Evolutionary conservation across 2,888 invertebrate species (phyloP).

Genomic region (Netelia inedita): DNA sequence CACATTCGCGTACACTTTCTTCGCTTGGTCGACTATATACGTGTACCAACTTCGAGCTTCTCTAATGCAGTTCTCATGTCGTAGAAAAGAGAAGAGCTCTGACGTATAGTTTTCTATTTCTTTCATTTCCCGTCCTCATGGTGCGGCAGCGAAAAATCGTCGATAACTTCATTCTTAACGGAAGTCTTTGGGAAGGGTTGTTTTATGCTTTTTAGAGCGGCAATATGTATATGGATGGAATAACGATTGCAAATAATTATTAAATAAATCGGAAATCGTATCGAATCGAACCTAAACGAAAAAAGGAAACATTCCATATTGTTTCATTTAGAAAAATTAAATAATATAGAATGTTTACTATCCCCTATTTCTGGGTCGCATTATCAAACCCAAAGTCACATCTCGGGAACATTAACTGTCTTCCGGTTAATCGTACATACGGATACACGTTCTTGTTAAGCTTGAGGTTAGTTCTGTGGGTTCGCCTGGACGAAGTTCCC

Average conservation of each 20-base stretch:
- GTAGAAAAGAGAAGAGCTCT: conserved; percentile 60
- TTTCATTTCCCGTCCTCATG: not conserved
- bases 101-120: conserved; percentile 54
- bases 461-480: conserved; percentile 2
- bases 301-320: no score
- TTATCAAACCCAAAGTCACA: not conserved
- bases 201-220: not conserved
- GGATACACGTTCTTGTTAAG: conserved; percentile 10
- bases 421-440: not conserved
- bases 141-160: not conserved
- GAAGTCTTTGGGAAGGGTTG: not conserved
- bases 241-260: no score
- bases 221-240: no score
- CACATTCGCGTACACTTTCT: conserved; percentile 11
- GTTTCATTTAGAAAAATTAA: no score
- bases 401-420: not conserved
- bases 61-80: conserved; percentile 81
- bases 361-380: not conserved
- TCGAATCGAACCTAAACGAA: no score
- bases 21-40: conserved; percentile 6
- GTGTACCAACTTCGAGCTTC: conserved; percentile 67
- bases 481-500: conserved; percentile 13
- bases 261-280: no score
- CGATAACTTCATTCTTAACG: not conserved
- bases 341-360: not conserved